phyloP scores from a whole-genome alignment of 1,140 invertebrate genomes.

The Caenorhabditis tropicalis region DNA sequence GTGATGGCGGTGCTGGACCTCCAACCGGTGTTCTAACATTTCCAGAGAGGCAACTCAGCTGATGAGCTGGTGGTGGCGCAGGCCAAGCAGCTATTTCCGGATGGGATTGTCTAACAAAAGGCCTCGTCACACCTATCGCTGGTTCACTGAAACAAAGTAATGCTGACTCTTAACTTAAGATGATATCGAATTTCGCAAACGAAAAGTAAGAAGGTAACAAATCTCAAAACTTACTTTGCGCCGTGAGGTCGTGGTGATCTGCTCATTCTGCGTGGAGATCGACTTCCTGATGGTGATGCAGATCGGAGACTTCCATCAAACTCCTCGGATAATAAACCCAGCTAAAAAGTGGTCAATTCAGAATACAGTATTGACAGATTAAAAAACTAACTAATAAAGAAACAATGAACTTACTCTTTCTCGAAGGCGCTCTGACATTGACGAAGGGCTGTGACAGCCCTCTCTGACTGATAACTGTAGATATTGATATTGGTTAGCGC shows the following conservation, averaged over 20 bases:
- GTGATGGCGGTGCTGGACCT: neutral
- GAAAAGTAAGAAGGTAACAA: neutral
- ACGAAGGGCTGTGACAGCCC: slow-evolving; percentile 3
- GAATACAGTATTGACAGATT: neutral
- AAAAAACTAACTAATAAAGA: neutral
- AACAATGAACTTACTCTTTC: slow-evolving; percentile 54
- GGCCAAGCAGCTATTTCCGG: slow-evolving; percentile 68
- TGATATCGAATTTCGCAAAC: neutral
- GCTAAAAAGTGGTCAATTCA: slow-evolving; percentile 54
- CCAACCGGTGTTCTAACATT: slow-evolving; percentile 45
- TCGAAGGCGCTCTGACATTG: slow-evolving; percentile 60
- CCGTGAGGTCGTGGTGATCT: slow-evolving; percentile 53
- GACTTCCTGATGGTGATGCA: slow-evolving; percentile 46
- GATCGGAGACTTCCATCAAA: slow-evolving; percentile 56
- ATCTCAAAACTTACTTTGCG: neutral
- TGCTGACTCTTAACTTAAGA: neutral
- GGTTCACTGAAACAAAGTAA: neutral
- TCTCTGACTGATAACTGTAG: neutral
- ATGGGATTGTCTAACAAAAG: slow-evolving; percentile 60
- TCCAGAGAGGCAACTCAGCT: slow-evolving; percentile 46
- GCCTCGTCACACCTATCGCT: slow-evolving; percentile 34
- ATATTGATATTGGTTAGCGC: neutral
- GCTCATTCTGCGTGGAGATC: slow-evolving; percentile 55
- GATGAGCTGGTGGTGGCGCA: slow-evolving; percentile 57
- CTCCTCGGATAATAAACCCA: slow-evolving; percentile 60